phyloP scores from a whole-genome alignment of 1,140 invertebrate genomes.

The Drosophila sproati region DNA sequence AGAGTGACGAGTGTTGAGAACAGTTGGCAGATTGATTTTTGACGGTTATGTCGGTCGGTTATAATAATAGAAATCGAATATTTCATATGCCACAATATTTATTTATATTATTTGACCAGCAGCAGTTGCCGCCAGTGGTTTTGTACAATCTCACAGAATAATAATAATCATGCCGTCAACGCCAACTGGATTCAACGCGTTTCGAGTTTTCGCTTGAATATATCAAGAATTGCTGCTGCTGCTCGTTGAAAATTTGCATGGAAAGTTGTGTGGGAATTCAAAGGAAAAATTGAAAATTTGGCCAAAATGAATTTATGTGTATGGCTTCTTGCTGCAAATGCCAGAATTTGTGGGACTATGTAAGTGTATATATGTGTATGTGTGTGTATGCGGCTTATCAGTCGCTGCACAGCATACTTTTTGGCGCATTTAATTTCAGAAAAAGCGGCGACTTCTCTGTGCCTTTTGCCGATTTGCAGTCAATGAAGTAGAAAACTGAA shows the following conservation, averaged over 20 bases:
- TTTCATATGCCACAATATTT: constrained; percentile 38
- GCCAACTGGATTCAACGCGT: background rate
- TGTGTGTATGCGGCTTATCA: constrained; percentile 63
- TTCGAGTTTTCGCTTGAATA: background rate
- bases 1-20: background rate
- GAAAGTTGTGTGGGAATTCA: constrained; percentile 6
- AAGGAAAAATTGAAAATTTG: constrained; percentile 59
- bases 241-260: constrained; percentile 50
- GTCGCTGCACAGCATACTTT: constrained; percentile 72
- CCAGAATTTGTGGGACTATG: constrained; percentile 18
- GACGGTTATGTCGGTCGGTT: background rate
- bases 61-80: background rate
- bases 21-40: constrained; percentile 32
- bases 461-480: constrained; percentile 76
- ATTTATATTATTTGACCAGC: constrained; percentile 4
- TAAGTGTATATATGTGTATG: constrained; percentile 2
- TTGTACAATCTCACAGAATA: background rate
- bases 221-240: background rate
- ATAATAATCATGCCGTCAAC: background rate
- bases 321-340: constrained; percentile 71
- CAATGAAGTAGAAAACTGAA: constrained; percentile 82
- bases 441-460: constrained; percentile 32
- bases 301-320: constrained; percentile 71
- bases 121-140: background rate
- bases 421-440: constrained; percentile 74